phyloP scores from a whole-genome alignment of 2,113 vertebrate genomes.

The Oncorhynchus mykiss region DNA sequence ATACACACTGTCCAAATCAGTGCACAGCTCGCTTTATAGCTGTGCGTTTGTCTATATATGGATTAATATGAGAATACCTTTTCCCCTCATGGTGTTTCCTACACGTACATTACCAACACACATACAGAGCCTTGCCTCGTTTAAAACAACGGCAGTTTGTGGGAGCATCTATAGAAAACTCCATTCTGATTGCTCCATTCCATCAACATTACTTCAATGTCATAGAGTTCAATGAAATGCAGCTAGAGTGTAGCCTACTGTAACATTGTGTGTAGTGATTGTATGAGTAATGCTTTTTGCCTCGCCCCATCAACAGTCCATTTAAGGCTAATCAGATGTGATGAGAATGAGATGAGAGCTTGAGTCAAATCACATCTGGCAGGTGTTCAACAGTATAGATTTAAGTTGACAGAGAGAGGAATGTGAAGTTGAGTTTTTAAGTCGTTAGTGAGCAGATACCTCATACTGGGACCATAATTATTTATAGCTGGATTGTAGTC shows the following conservation, averaged over 20 bases:
- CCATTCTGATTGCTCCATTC: neutral
- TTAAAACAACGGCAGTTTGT: constrained; percentile 9
- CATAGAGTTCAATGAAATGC: constrained; percentile 18
- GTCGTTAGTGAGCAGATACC: constrained; percentile 54
- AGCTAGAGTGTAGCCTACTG: neutral
- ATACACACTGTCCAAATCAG: constrained; percentile 38
- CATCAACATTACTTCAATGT: neutral
- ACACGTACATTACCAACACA: constrained; percentile 19
- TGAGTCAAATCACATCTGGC: constrained; percentile 40
- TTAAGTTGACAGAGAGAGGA: constrained; percentile 33
- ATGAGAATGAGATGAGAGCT: constrained; percentile 9
- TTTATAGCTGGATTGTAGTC: constrained; percentile 46
- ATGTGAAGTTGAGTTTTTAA: constrained; percentile 23
- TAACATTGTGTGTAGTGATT: neutral
- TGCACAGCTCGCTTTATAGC: constrained; percentile 13
- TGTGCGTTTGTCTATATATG: constrained; percentile 11
- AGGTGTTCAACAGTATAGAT: constrained; percentile 23
- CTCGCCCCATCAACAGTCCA: constrained; percentile 47
- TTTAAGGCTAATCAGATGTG: constrained; percentile 26
- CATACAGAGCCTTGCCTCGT: constrained; percentile 6
- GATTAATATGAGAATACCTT: constrained; percentile 15
- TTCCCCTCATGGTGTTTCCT: neutral
- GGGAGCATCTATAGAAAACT: neutral
- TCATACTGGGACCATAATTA: constrained; percentile 36
- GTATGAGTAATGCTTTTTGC: constrained; percentile 3